These are phyloP conservation scores for Hoplostethus mediterraneus DNA, from an alignment of 2,797 vertebrate genomes.

Conservation along the genomic window DNA sequence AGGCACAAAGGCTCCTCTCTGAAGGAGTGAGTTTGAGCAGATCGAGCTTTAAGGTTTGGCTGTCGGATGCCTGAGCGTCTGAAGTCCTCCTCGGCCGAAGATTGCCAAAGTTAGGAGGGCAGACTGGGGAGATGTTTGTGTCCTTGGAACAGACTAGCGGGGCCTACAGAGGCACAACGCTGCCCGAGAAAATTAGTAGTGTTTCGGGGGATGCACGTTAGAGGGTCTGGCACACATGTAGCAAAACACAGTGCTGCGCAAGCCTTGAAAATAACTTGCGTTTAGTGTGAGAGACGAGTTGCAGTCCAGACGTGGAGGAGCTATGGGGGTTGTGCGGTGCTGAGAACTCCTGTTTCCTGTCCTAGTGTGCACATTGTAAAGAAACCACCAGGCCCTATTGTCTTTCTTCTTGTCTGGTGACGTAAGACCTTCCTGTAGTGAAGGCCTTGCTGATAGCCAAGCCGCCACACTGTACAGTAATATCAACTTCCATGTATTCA, in stretches of 20 bases:
- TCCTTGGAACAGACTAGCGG: conserved; percentile 53
- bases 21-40: conserved; percentile 25
- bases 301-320: conserved; percentile 21
- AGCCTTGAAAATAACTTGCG: conserved; percentile 19
- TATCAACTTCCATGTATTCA: conserved; percentile 80
- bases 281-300: conserved; percentile 64
- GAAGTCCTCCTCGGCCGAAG: conserved; percentile 57
- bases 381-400: conserved; percentile 73
- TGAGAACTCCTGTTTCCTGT: conserved; percentile 69
- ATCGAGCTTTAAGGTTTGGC: conserved; percentile 31
- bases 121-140: conserved; percentile 34
- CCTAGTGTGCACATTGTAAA: conserved; percentile 67
- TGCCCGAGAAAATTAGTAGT: conserved; percentile 50
- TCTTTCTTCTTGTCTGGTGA: conserved; percentile 68
- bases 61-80: conserved; percentile 40
- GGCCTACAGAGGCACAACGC: conserved; percentile 49
- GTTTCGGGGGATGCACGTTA: conserved; percentile 40
- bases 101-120: conserved; percentile 65
- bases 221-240: conserved; percentile 20
- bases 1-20: conserved; percentile 28
- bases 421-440: conserved; percentile 77
- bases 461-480: conserved; percentile 63
- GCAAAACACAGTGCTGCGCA: conserved; percentile 23
- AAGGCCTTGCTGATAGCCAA: conserved; percentile 74
- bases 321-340: conserved; percentile 50